Percentiles rank a stretch among this genome's conserved stretches.
Evolutionary conservation across 2,888 invertebrate species (phyloP).

Genomic region (Limenitis camilla): DNA sequence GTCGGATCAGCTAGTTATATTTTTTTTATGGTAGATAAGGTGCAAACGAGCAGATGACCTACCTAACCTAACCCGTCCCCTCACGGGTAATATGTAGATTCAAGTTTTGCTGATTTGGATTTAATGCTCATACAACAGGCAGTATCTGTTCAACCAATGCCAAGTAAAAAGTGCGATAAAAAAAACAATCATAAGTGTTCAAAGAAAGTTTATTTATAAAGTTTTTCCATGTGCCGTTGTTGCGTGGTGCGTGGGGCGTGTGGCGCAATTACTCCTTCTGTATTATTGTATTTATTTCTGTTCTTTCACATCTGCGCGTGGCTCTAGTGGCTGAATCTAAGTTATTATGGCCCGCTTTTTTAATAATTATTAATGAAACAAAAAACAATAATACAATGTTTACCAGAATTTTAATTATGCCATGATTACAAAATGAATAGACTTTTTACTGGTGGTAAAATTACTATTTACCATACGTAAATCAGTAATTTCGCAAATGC

Average conservation of each 20-base stretch:
- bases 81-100: too few relatives aligned
- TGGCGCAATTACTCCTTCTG: constrained; percentile 64
- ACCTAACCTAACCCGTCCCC: too few relatives aligned
- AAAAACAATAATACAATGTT: not conserved
- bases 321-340: constrained; percentile 33
- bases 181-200: constrained; percentile 36
- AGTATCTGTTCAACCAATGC: too few relatives aligned
- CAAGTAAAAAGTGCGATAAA: constrained; percentile 14
- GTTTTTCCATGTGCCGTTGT: constrained; percentile 45
- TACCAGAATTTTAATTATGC: not conserved
- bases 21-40: too few relatives aligned
- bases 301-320: constrained; percentile 59
- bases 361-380: not conserved
- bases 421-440: not conserved
- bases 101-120: too few relatives aligned
- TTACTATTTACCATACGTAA: too few relatives aligned
- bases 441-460: too few relatives aligned
- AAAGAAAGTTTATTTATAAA: constrained; percentile 66
- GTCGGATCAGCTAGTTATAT: too few relatives aligned
- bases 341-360: constrained; percentile 35
- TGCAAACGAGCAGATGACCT: too few relatives aligned
- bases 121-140: too few relatives aligned
- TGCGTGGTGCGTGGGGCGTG: constrained; percentile 32
- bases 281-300: constrained; percentile 71
- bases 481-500: too few relatives aligned